Evolutionary conservation across 2,797 vertebrate genomes (phyloP).

Genomic region (Strix occidentalis): DNA sequence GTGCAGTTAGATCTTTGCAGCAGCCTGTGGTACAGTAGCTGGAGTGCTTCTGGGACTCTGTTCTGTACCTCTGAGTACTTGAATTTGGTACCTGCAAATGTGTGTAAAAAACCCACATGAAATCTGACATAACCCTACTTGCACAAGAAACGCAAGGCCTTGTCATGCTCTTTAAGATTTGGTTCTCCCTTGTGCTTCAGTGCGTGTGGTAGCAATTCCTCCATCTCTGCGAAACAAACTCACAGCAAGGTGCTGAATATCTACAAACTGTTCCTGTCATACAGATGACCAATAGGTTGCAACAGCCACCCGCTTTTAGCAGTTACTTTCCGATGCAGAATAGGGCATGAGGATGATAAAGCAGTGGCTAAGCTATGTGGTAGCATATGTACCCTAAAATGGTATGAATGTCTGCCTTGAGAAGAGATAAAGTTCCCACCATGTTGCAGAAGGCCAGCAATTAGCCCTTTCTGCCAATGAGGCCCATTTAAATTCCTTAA

Average conservation of each 20-base stretch:
- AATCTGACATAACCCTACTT: not conserved
- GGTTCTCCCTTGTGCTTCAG: not conserved
- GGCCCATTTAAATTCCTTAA: not conserved
- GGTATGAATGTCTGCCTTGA: not conserved
- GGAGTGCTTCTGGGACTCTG: not conserved
- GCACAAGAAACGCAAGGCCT: not conserved
- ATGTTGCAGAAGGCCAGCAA: not conserved
- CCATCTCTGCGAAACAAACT: not conserved
- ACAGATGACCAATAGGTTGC: not conserved
- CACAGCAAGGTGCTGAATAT: not conserved
- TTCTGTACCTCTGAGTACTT: not conserved
- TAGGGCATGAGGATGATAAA: not conserved
- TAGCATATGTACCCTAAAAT: not conserved
- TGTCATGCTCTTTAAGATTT: not conserved
- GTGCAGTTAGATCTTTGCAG: not conserved
- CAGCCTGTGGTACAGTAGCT: not conserved
- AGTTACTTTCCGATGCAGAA: not conserved
- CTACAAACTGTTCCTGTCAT: not conserved
- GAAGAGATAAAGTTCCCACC: not conserved
- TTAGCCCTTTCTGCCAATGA: rapidly evolving
- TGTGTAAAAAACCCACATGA: not conserved
- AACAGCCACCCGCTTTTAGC: not conserved
- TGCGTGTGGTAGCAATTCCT: not conserved
- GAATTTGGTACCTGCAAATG: not conserved
- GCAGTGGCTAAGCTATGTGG: not conserved